Evolutionary conservation across 2,888 invertebrate genomes (phyloP), one percentile per base, ranked within the genome.

Genomic region (Nematopogon swammerdamellus): DNA sequence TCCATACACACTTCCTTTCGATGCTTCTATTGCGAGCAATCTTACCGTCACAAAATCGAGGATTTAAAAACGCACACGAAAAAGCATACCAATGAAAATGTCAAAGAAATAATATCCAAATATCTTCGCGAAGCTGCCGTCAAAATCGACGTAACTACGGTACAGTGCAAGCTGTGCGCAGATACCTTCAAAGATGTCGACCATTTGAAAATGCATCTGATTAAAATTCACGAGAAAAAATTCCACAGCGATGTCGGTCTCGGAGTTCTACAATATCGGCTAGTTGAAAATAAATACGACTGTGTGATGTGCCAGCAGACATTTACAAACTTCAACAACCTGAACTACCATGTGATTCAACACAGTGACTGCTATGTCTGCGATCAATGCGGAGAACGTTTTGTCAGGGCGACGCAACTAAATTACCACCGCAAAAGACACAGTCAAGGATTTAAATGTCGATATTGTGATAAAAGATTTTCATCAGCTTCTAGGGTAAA

Each of bases 251-350:
- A 60, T 17, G 57, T 57, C 8, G 66, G 65, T 48, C 51, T 70
- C 14, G 71, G 70, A 0, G 56, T 72, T 53, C 67, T 69, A 50
- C 65, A 67, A 25, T 74, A 67, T 53, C 61, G 58, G 43, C 57
- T 72, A 16, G 60, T 63, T 0, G 16, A 29, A 8, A 43, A 17
- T 3, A 42, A 20, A 8, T 25, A 6, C 25, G 25, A 25, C 2
- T 50, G 50, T 29, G 43, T 16, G 8, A 43, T 50, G 8, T 50
- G 50, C 44, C 14, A 17, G 3, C 16, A 49, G 14, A 49, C 4
- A 17, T 49, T 44, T 30, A 45, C 42, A 10, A 43, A 14, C 2
- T 49, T 49, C 36, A 16, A 44, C 19, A 44, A n/a, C 10, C 36
- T 50, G 36, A 47, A 30, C 30, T 16, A 14, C 2, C 53, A 63